Conservation (phyloP, 1,140 invertebrate species). For the Scylla paramamosain region DNA sequence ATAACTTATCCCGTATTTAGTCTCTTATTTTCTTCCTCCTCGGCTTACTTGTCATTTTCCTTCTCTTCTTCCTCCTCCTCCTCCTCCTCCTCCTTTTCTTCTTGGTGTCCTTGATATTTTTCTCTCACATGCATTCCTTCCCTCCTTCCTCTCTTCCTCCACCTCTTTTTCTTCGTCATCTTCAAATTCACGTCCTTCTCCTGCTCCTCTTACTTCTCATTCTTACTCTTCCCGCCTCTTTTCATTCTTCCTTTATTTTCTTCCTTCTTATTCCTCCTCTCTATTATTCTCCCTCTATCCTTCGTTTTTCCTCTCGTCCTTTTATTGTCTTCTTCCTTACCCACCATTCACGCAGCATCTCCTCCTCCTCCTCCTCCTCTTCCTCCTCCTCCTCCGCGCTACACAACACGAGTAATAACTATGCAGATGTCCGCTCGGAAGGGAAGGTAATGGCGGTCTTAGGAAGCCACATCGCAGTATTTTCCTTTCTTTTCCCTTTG, state of each 20-base stretch:
- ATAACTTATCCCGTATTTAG: neutral
- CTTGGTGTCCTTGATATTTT: too few relatives aligned
- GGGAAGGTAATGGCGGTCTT: neutral
- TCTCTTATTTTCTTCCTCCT: too few relatives aligned
- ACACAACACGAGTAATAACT: neutral
- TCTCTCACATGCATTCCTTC: too few relatives aligned
- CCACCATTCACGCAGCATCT: neutral
- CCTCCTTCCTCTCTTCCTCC: neutral
- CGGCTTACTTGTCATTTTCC: too few relatives aligned
- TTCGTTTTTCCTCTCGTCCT: neutral
- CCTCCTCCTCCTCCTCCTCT: neutral
- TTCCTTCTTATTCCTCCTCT: neutral
- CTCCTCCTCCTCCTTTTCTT: too few relatives aligned
- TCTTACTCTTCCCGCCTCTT: neutral
- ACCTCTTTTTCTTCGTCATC: neutral
- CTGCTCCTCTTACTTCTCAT: neutral
- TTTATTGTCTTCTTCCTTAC: neutral
- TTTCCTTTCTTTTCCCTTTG: slow-evolving; percentile 3
- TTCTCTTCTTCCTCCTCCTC: too few relatives aligned
- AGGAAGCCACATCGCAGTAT: neutral
- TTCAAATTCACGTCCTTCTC: neutral
- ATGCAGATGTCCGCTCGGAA: neutral
- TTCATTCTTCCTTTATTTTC: neutral
- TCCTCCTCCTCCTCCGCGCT: neutral
- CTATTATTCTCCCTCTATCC: neutral